phyloP scores from a whole-genome alignment of 1,140 invertebrate genomes.

The Conus ventricosus region DNA sequence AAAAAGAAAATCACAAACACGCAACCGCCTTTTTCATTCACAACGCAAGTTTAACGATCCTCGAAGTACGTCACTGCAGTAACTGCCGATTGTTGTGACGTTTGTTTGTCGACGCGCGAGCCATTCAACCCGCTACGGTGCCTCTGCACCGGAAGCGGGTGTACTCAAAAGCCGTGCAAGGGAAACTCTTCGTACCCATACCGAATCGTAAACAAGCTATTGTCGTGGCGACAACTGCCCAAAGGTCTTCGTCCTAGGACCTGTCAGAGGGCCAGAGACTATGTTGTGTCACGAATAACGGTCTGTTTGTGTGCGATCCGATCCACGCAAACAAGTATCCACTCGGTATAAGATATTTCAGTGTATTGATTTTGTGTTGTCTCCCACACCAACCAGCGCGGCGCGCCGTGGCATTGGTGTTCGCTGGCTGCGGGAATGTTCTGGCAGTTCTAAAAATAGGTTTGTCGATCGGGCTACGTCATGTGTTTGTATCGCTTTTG shows the following conservation, averaged over 20 bases:
- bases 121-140: background rate
- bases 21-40: background rate
- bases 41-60: background rate
- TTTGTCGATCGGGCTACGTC: background rate
- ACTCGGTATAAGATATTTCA: background rate
- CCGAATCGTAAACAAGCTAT: background rate
- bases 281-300: background rate
- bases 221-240: background rate
- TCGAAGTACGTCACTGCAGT: background rate
- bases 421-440: background rate
- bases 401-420: background rate
- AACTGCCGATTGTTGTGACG: background rate
- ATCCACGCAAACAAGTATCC: background rate
- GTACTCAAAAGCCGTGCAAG: background rate
- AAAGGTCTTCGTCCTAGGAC: background rate
- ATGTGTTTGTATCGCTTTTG: background rate
- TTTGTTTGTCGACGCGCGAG: background rate
- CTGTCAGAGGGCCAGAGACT: background rate
- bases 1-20: background rate
- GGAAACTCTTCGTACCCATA: background rate
- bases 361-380: background rate
- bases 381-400: background rate
- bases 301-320: background rate
- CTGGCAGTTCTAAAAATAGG: slow-evolving; percentile 5
- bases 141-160: background rate